Conservation (phyloP, 2,888 invertebrate genomes). For the Pardosa pseudoannulata region DNA sequence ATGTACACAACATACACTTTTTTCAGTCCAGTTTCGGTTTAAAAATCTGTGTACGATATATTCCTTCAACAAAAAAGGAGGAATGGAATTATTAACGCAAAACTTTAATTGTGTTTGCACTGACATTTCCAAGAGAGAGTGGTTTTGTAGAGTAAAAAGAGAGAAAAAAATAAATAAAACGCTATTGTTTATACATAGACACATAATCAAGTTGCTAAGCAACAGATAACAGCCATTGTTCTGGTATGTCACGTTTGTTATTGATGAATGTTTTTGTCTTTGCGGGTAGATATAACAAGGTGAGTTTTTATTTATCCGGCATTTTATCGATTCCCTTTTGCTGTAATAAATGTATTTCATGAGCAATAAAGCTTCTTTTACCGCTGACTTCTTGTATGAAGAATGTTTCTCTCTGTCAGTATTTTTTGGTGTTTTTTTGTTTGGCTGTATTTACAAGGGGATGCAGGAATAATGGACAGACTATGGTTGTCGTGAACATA, state of each 20-base stretch:
- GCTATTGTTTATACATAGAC: slow-evolving; percentile 6
- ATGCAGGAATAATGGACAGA: too few relatives aligned
- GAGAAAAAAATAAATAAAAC: background rate
- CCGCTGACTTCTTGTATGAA: too few relatives aligned
- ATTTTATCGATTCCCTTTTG: background rate
- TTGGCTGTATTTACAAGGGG: too few relatives aligned
- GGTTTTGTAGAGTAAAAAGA: slow-evolving; percentile 11
- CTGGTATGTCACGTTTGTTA: slow-evolving; percentile 17
- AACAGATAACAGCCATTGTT: slow-evolving; percentile 8
- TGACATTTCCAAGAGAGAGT: background rate
- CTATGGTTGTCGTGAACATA: too few relatives aligned
- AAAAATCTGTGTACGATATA: background rate
- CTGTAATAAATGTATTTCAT: background rate
- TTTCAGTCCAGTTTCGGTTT: too few relatives aligned
- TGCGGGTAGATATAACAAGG: slow-evolving; percentile 8
- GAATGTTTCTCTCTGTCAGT: too few relatives aligned
- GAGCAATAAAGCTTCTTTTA: background rate
- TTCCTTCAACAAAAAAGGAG: background rate
- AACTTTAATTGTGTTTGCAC: background rate
- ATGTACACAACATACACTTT: too few relatives aligned
- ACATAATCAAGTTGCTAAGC: slow-evolving; percentile 3
- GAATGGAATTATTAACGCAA: background rate
- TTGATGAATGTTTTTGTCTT: slow-evolving; percentile 14
- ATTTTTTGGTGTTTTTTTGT: too few relatives aligned
- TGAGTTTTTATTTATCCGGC: background rate